Conservation (phyloP, 2,797 vertebrate genomes). For the Ctenochaetus hawaiiensis region DNA sequence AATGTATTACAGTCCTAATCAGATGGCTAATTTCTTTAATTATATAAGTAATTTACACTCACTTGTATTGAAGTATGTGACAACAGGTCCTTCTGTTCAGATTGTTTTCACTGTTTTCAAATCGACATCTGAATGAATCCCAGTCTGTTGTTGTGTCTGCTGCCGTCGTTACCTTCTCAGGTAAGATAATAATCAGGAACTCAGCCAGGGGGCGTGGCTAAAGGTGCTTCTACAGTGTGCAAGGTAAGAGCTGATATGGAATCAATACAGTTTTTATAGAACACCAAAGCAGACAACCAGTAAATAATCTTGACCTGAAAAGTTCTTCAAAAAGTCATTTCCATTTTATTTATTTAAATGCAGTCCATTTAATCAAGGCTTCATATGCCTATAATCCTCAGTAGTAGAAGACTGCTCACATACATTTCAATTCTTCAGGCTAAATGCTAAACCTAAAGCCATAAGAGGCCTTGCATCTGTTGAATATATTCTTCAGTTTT, state of each 20-base stretch:
- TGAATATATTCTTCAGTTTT: constrained; percentile 82
- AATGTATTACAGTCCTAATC: too few relatives aligned
- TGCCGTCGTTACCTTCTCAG: neutral
- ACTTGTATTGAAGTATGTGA: constrained; percentile 1
- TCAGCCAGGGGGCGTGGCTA: constrained; percentile 29
- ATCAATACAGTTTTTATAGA: too few relatives aligned
- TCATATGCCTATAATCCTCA: too few relatives aligned
- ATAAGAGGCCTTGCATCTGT: constrained; percentile 86
- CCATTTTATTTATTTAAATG: neutral
- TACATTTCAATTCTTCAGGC: neutral
- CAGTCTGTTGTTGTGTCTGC: neutral
- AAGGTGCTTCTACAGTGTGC: neutral
- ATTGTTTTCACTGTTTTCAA: neutral
- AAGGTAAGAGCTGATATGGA: neutral
- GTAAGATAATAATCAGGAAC: constrained; percentile 33
- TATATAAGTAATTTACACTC: neutral
- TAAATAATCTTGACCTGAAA: too few relatives aligned
- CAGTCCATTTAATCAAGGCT: neutral
- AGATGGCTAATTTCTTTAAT: neutral
- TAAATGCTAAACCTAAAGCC: constrained; percentile 74
- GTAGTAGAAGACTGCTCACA: neutral
- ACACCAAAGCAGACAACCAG: neutral
- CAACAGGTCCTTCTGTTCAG: neutral
- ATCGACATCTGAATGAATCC: accelerated
- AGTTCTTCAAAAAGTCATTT: neutral